Conservation (phyloP, 2,888 invertebrate species). For the Harmothoe impar region DNA sequence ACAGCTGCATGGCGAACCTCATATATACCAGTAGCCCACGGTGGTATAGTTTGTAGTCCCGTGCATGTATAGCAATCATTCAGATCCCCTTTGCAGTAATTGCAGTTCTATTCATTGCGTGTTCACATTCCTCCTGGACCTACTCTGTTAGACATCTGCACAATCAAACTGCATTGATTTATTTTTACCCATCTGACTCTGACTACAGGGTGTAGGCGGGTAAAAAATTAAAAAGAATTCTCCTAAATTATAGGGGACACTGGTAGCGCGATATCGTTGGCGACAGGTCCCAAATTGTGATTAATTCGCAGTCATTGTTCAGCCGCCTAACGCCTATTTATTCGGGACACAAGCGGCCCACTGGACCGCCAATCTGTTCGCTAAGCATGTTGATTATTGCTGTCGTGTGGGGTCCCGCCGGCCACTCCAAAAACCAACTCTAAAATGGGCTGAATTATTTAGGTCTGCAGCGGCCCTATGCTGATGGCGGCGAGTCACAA, state of each 20-base stretch:
- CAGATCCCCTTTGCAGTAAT: too few relatives aligned
- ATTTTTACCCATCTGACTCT: neutral
- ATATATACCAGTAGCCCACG: too few relatives aligned
- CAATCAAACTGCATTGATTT: neutral
- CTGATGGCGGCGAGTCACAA: neutral
- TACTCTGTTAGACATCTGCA: too few relatives aligned
- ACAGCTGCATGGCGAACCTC: too few relatives aligned
- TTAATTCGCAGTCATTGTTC: neutral
- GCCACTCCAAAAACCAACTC: neutral
- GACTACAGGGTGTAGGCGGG: neutral
- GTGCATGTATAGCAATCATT: neutral
- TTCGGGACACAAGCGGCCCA: neutral
- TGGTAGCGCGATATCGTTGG: neutral
- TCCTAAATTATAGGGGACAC: neutral
- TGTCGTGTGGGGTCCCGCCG: constrained; percentile 5
- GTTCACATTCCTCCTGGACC: too few relatives aligned
- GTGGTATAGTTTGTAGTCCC: neutral
- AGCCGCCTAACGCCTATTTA: neutral
- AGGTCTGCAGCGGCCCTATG: neutral
- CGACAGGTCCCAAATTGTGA: neutral
- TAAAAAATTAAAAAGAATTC: neutral
- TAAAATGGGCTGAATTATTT: constrained; percentile 3
- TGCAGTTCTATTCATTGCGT: too few relatives aligned
- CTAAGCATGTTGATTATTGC: neutral
- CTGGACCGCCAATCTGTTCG: neutral